These are phyloP conservation scores for Cephus pulcher DNA, from an alignment of 2,888 invertebrate genomes.

Conservation along the genomic window DNA sequence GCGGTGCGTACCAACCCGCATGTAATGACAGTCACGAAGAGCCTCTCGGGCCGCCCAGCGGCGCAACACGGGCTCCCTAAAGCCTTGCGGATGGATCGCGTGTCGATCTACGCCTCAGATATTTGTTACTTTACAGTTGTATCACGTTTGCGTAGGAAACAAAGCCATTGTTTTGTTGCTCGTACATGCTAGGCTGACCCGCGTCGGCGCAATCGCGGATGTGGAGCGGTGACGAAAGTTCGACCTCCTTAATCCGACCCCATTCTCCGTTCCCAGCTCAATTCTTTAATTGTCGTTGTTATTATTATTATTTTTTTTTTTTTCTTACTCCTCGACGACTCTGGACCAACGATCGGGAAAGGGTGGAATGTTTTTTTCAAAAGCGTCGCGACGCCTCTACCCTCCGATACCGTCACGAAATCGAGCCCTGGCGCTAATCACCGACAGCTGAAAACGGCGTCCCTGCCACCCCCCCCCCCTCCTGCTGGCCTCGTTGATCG, in stretches of 20 bases:
- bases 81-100: constrained; percentile 55
- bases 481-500: constrained; percentile 15
- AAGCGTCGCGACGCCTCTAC: background rate
- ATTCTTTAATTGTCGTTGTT: background rate
- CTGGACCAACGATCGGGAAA: background rate
- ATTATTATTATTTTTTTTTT: background rate
- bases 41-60: constrained; percentile 2
- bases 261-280: background rate
- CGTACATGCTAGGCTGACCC: constrained; percentile 48
- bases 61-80: constrained; percentile 33
- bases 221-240: constrained; percentile 1
- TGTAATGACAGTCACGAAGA: constrained; percentile 14
- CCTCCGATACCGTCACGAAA: constrained; percentile 22
- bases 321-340: too few species aligned
- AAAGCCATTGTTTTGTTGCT: constrained; percentile 62
- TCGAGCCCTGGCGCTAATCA: constrained; percentile 49
- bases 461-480: constrained; percentile 10
- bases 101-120: constrained; percentile 63
- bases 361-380: background rate
- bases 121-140: constrained; percentile 63
- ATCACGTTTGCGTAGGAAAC: constrained; percentile 61
- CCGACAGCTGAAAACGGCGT: constrained; percentile 28
- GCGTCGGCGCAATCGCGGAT: constrained; percentile 24
- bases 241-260: background rate
- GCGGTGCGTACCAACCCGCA: constrained; percentile 17